Base-by-base conservation (phyloP, 2,888 invertebrate genomes). In the Macrosiphum euphorbiae region DNA sequence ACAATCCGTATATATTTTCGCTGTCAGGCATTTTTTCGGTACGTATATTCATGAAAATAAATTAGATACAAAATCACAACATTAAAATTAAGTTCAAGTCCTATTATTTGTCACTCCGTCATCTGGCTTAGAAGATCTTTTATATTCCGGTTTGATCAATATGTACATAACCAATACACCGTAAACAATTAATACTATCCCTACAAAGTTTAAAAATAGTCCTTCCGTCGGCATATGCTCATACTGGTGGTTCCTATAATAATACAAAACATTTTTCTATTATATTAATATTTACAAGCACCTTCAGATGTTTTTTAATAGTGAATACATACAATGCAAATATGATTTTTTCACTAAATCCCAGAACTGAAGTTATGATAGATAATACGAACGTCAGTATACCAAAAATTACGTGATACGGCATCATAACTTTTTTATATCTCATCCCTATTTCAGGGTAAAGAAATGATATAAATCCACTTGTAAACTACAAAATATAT, bases 371-470 rank as follows among this genome's bases (percentile, higher is more conserved):
- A 24, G 98, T 96, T 11, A 97, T 96, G 58, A 97, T 96, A 3
- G 97, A 97, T 95, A 97, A 96, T 20, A 97, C 96, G 95, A 98
- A 98, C 95, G 97, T 97, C 92, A 97, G 96, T 24, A 97, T 96
- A 28, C 98, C 98, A 95, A 97, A 97, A 95, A 97, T 97, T 24
- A 97, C 96, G 95, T 98, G 98, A 94, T 97, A 96, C 24, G 98
- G 98, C 96, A 98, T 96, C 95, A 97, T 96, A 20, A 97, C 96
- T 84, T 97, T 96, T 94, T 98, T 96, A 88, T 97, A 95, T 55
- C 96, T 96, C 91, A 96, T 96, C 88, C 97, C 96, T 90, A 97
- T 95, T 90, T 97, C 97, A 0, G 98, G 98, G 95, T 97, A 97
- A 91, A 98, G 96, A 95, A 97, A 99, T 3, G 97, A 96, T 41